Conservation (phyloP, 2,888 invertebrate species). For the Agrilus biguttatus region DNA sequence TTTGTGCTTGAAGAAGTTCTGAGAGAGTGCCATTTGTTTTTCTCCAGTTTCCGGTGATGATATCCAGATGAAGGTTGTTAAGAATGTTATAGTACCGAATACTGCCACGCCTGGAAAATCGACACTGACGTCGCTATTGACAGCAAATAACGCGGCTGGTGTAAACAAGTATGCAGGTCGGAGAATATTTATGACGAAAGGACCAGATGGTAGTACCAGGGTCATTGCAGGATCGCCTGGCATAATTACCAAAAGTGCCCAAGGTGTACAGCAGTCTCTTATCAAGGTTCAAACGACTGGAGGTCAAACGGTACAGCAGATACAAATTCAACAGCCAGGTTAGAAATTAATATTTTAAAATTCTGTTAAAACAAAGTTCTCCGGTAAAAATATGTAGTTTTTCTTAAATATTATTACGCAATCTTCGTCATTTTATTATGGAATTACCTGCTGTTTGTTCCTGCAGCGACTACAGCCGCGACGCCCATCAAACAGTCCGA, state of each 20-base stretch:
- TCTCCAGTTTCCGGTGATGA: conserved; percentile 34
- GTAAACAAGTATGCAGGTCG: conserved; percentile 53
- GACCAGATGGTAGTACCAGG: conserved; percentile 50
- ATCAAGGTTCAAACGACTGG: conserved; percentile 34
- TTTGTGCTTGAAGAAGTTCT: neutral
- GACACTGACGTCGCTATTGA: conserved; percentile 50
- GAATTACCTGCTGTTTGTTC: neutral
- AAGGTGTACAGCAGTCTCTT: conserved; percentile 31
- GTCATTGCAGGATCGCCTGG: conserved; percentile 45
- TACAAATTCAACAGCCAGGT: conserved; percentile 32
- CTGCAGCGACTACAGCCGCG: conserved; percentile 17
- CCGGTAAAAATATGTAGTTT: conserved; percentile 2
- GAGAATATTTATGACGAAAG: conserved; percentile 63
- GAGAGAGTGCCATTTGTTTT: neutral
- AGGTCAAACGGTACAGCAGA: conserved; percentile 23
- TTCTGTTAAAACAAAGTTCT: conserved; percentile 3
- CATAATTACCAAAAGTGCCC: conserved; percentile 36
- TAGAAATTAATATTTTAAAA: conserved; percentile 6
- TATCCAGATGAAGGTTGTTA: conserved; percentile 49
- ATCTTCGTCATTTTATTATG: neutral
- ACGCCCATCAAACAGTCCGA: conserved; percentile 17
- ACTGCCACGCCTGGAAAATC: conserved; percentile 42
- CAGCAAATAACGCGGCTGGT: conserved; percentile 39
- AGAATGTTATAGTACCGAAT: conserved; percentile 47
- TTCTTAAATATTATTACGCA: neutral